Evolutionary conservation across 2,113 vertebrate species (phyloP).

Genomic region (Hypocryptadius cinnamomeus): DNA sequence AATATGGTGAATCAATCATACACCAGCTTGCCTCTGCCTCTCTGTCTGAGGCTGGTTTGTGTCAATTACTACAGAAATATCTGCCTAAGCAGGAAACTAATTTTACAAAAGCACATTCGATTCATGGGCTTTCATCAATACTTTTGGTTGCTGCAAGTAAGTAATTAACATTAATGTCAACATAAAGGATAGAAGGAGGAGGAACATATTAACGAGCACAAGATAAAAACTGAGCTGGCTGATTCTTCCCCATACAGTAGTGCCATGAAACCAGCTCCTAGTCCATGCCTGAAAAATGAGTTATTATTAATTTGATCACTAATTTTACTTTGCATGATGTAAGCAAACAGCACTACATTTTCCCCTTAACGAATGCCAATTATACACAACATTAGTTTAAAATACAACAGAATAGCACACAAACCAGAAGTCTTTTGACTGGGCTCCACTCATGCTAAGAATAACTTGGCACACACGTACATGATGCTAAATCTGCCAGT

Average conservation of each 20-base stretch:
- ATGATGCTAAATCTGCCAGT: not conserved
- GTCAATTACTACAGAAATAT: constrained; percentile 43
- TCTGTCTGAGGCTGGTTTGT: not conserved
- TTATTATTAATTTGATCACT: not conserved
- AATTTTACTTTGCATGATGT: constrained; percentile 4
- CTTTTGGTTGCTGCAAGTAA: constrained; percentile 30
- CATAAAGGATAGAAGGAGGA: not conserved
- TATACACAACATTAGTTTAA: not conserved
- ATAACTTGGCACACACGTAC: not conserved
- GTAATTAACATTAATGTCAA: constrained; percentile 36
- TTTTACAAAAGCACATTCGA: not conserved
- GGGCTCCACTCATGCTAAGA: not conserved
- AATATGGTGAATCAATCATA: constrained; percentile 9
- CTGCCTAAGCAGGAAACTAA: constrained; percentile 36
- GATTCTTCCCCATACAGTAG: not conserved
- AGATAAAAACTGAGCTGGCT: not conserved
- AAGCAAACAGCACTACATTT: not conserved
- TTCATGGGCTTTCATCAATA: constrained; percentile 10
- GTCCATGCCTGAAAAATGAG: not conserved
- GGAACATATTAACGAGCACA: not conserved
- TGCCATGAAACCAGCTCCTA: not conserved
- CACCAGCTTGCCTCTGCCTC: not conserved
- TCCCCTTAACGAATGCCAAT: not conserved
- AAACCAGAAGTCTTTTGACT: not conserved
- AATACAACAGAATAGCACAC: not conserved